Evolutionary conservation across 2,888 invertebrate species (phyloP), one percentile per base, ranked within the genome.

Genomic region (Tetranychus truncatus): DNA sequence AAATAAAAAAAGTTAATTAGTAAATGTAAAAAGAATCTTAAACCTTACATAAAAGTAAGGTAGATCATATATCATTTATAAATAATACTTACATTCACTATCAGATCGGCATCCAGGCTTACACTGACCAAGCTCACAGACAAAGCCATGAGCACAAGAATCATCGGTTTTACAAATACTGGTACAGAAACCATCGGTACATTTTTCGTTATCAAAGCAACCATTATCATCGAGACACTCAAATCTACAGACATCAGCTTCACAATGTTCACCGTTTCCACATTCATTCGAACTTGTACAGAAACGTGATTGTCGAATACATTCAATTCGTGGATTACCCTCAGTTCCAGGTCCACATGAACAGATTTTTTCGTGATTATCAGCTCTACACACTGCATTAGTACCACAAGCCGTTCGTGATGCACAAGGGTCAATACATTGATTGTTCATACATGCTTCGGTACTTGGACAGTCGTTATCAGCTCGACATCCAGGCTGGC

Each of bases 101-200:
- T 86, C 86, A 24, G 90, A 90, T 77, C 91, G 81, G 78, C 86
- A 85, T 80, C 92, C 92, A 1, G 87, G 86, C 74, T 86, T 84
- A 73, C 86, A 83, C 34, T 75, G 67, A 55, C 71, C 66, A 45
- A 72, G 71, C 15, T 73, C 75, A 24, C 69, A 69, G 11, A 69
- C 69, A 21, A 24, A 69, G 15, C 69, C 69, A 11, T 20, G 20
- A 21, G 69, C 11, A 83, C 94, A 94, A 80, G 89, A 90, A 81
- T 90, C 92, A 81, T 91, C 88, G 82, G 92, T 87, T 82, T 88
- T 88, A 86, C 93, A 94, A 79, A 92, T 92, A 85, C 93, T 88
- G 77, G 87, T 86, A 80, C 93, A 93, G 85, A 92, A 91, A 88
- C 92, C 91, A 81, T 92, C 92, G 85, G 89, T 89, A 86, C 94